Conservation (phyloP, 1,140 invertebrate genomes). For the Ctenoplectra terminalis region DNA sequence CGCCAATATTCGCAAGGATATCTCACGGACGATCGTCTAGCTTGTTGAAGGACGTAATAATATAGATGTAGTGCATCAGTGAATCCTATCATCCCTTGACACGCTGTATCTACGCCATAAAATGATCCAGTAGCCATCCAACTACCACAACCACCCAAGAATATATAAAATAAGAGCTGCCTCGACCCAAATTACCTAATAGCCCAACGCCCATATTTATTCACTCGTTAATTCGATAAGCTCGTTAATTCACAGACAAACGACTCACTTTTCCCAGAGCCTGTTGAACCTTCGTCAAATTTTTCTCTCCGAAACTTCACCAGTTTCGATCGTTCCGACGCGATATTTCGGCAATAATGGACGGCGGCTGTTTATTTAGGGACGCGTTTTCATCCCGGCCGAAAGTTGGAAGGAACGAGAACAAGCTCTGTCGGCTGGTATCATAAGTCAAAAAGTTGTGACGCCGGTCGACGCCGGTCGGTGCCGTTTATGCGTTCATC, state of each 20-base stretch:
- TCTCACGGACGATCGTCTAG: not conserved
- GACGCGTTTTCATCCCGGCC: too few relatives aligned
- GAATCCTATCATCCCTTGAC: too few relatives aligned
- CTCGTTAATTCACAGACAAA: not conserved
- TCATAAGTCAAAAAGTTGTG: conserved; percentile 61
- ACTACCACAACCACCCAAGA: too few relatives aligned
- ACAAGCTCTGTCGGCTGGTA: not conserved
- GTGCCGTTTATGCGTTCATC: conserved; percentile 48
- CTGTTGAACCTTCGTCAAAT: not conserved
- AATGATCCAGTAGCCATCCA: too few relatives aligned
- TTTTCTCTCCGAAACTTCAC: not conserved
- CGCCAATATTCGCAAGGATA: conserved; percentile 15
- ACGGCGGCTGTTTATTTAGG: not conserved
- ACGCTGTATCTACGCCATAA: too few relatives aligned
- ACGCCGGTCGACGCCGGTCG: conserved; percentile 30
- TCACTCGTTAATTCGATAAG: too few relatives aligned
- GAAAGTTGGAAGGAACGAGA: not conserved
- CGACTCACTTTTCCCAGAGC: not conserved
- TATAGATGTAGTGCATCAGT: not conserved
- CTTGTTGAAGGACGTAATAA: not conserved
- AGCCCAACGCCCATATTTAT: not conserved
- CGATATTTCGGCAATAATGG: not conserved
- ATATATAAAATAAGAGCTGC: not conserved
- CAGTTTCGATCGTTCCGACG: not conserved
- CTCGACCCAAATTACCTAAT: not conserved